Evolutionary conservation across 2,888 invertebrate genomes (phyloP).

Genomic region (Autographa gamma): DNA sequence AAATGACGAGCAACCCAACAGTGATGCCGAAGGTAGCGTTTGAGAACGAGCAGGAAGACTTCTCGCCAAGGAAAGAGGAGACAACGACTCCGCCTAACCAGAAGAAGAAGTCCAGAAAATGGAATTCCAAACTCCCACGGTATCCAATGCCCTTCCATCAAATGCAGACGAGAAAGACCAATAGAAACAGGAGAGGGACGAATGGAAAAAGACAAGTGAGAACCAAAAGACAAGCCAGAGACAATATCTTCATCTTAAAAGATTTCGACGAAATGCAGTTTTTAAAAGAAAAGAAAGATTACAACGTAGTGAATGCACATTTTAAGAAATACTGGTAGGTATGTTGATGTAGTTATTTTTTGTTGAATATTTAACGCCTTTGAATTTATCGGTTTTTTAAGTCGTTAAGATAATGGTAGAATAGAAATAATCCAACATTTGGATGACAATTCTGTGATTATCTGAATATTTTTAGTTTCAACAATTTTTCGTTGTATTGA

Average conservation of each 20-base stretch:
- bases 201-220: slow-evolving; percentile 52
- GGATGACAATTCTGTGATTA: not conserved
- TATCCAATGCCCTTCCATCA: slow-evolving; percentile 79
- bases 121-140: slow-evolving; percentile 65
- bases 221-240: not conserved
- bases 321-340: slow-evolving; percentile 75
- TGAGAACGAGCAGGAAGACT: slow-evolving; percentile 62
- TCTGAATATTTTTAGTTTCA: not conserved
- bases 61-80: slow-evolving; percentile 57
- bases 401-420: not conserved
- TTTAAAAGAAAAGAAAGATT: slow-evolving; percentile 68
- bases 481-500: not conserved
- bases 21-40: slow-evolving; percentile 47
- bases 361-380: slow-evolving; percentile 3
- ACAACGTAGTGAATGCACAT: slow-evolving; percentile 71
- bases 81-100: slow-evolving; percentile 65
- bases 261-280: slow-evolving; percentile 80
- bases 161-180: slow-evolving; percentile 61
- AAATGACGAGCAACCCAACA: slow-evolving; percentile 61
- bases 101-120: slow-evolving; percentile 68
- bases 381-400: not conserved
- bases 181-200: slow-evolving; percentile 67
- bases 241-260: slow-evolving; percentile 72
- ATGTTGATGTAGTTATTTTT: slow-evolving; percentile 2
- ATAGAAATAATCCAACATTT: not conserved